These are phyloP conservation scores for Chrysemys picta DNA, from an alignment of 2,113 vertebrate species.

Conservation along the genomic window DNA sequence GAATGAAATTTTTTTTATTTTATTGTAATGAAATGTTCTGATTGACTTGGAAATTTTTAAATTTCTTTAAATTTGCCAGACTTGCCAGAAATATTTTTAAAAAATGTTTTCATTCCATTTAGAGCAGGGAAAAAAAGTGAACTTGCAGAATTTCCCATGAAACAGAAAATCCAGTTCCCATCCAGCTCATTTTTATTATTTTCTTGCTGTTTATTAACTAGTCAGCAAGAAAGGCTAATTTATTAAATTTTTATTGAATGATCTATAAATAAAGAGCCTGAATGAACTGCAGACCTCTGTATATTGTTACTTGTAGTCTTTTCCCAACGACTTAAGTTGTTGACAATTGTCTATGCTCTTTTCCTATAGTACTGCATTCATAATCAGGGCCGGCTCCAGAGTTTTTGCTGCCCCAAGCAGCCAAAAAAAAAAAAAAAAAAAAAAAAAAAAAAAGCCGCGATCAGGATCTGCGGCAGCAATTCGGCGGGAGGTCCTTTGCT, in stretches of 20 bases:
- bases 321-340: not conserved
- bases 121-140: not conserved
- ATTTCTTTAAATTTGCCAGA: not conserved
- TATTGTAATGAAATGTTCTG: not conserved
- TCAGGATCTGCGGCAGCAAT: too few relatives aligned
- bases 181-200: not conserved
- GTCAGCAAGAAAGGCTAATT: not conserved
- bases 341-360: not conserved
- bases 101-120: conserved; percentile 39
- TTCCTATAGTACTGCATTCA: not conserved
- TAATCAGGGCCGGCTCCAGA: not conserved
- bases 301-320: not conserved
- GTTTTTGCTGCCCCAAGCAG: too few relatives aligned
- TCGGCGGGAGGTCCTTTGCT: too few relatives aligned
- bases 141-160: not conserved
- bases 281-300: not conserved
- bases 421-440: too few relatives aligned
- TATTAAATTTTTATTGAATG: not conserved
- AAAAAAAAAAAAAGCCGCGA: too few relatives aligned
- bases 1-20: not conserved
- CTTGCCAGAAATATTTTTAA: conserved; percentile 5
- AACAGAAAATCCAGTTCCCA: not conserved
- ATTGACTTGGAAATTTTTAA: not conserved
- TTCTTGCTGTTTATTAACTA: not conserved
- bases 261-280: not conserved